These are phyloP conservation scores for Calosoma granatense DNA, from an alignment of 1,140 invertebrate genomes.

Conservation along the genomic window DNA sequence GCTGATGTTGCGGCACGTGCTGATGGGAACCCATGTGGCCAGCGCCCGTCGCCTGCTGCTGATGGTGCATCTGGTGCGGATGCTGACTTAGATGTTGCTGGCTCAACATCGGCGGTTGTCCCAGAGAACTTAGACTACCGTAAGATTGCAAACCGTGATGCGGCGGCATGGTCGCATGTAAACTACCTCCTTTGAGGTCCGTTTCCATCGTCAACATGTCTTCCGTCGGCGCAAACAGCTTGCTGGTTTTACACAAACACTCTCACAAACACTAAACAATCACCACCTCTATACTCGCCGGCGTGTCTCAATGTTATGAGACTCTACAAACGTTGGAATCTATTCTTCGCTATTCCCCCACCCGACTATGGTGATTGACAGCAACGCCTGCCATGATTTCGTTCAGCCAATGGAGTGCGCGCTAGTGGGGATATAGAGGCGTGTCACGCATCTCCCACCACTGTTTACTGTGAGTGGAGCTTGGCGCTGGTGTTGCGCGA, in stretches of 20 bases:
- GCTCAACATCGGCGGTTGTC: slow-evolving; percentile 46
- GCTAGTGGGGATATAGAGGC: slow-evolving; percentile 1
- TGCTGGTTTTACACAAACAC: slow-evolving; percentile 26
- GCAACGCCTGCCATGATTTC: slow-evolving; percentile 31
- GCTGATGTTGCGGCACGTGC: slow-evolving; percentile 25
- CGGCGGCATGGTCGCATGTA: slow-evolving; percentile 70
- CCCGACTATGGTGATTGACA: slow-evolving; percentile 26
- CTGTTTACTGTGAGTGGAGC: slow-evolving; percentile 12
- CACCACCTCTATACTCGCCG: slow-evolving; percentile 23
- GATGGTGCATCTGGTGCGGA: slow-evolving; percentile 42
- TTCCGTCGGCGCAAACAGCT: slow-evolving; percentile 33
- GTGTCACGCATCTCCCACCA: slow-evolving; percentile 13
- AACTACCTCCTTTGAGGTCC: slow-evolving; percentile 72
- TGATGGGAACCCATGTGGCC: slow-evolving; percentile 37
- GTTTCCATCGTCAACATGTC: slow-evolving; percentile 82
- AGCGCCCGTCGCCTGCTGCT: slow-evolving; percentile 43
- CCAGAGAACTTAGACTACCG: slow-evolving; percentile 56
- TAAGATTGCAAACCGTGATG: slow-evolving; percentile 61
- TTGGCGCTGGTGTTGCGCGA: slow-evolving; percentile 15
- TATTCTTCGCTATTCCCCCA: slow-evolving; percentile 25
- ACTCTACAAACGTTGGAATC: slow-evolving; percentile 19
- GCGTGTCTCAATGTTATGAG: slow-evolving; percentile 30
- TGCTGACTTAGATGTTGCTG: slow-evolving; percentile 48
- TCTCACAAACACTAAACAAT: slow-evolving; percentile 20
- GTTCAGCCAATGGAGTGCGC: slow-evolving; percentile 22